Conservation (phyloP, 30 jellyfish, hydroid and myxozoan genomes). For the Cassiopea xamachana region DNA sequence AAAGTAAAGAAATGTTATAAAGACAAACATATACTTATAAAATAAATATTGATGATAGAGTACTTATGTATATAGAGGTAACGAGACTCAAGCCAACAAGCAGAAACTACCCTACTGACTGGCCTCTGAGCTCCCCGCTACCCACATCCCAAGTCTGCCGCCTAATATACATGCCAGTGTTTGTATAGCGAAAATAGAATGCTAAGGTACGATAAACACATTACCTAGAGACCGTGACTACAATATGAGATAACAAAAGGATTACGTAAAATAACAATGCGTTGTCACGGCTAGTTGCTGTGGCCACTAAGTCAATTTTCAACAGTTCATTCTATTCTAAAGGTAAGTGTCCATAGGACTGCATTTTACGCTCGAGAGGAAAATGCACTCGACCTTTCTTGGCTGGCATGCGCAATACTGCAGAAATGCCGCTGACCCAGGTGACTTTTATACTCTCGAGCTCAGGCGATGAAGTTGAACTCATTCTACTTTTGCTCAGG, state of each 20-base stretch:
- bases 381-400: too few species aligned
- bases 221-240: conserved; percentile 12
- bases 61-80: conserved; percentile 3
- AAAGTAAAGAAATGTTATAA: neutral
- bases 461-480: too few species aligned
- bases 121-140: conserved; percentile 35
- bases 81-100: neutral
- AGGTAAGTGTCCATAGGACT: too few species aligned
- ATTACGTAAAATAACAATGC: conserved; percentile 1
- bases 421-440: too few species aligned
- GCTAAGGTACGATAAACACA: conserved; percentile 5
- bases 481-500: too few species aligned
- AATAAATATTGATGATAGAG: neutral
- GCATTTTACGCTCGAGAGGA: too few species aligned
- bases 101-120: conserved; percentile 21
- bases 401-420: too few species aligned
- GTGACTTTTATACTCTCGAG: too few species aligned
- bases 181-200: conserved; percentile 7
- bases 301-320: too few species aligned
- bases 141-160: neutral
- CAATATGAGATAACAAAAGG: conserved; percentile 1
- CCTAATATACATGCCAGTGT: neutral
- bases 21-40: neutral
- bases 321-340: too few species aligned
- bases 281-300: neutral